Evolutionary conservation across 2,888 invertebrate genomes (phyloP), one percentile per base, ranked within the genome.

Genomic region (Tiliacea aurago): DNA sequence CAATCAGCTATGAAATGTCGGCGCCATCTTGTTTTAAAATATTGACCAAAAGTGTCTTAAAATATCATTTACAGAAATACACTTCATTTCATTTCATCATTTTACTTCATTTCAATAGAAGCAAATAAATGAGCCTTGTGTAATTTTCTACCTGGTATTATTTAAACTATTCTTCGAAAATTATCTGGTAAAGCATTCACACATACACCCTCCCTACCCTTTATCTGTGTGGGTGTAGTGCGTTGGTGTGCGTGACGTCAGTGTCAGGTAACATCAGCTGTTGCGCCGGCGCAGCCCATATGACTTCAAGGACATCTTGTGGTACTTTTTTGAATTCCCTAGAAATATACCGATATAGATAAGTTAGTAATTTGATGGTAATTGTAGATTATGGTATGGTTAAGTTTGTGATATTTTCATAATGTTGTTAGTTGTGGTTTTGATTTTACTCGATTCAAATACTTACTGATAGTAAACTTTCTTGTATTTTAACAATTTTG

Each of bases 181-280:
- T 80, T 75, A 83, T 86, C 84, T 76, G 66, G 66, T 41, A 47
- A 47, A 79, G 67, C 62, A 51, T 67, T 18, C 69, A 76, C 75
- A 63, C 76, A 66, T 71, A 80, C 83, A 77, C 75, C 69, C 71
- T 69, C 13, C n/a, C 15, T 47, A 28, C 43, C 47, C 13, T 51
- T 51, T 10, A 1, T 3, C 15, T 45, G 83, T 71, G 84, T 84
- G 80, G 58, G 79, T 81, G 73, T 37, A 10, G 2, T 67, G 61
- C 20, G 10, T 15, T 33, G 28, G 83, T 82, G 83, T 83, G 88
- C 83, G 90, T 88, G 88, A 87, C 89, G 89, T 84, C 86, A 84
- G 92, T 91, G 91, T 93, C 95, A 95, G 95, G 95, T 95, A 95
- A 88, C 93, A 94, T 96, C 96, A 96, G 96, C 96, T 96, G 96